Evolutionary conservation across 2,797 vertebrate species (phyloP).

Genomic region (Anableps anableps): DNA sequence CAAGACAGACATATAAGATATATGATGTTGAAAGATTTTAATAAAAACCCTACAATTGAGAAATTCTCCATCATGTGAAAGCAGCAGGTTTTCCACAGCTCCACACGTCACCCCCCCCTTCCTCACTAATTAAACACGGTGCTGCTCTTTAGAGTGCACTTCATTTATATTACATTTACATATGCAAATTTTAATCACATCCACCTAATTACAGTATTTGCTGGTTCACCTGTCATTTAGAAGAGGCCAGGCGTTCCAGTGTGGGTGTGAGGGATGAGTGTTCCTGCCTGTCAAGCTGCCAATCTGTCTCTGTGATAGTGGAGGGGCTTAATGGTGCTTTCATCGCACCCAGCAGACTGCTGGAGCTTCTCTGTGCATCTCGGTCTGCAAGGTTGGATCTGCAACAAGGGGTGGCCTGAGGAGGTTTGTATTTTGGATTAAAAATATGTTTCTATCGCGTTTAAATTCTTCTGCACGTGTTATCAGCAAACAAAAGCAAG

Average conservation of each 20-base stretch:
- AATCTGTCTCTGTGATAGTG: conserved; percentile 27
- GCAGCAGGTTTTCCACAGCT: conserved; percentile 25
- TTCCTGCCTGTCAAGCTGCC: conserved; percentile 44
- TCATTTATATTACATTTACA: conserved; percentile 72
- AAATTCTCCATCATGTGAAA: conserved; percentile 8
- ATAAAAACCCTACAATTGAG: neutral
- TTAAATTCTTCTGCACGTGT: neutral
- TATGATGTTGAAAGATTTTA: neutral
- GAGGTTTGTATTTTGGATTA: conserved; percentile 9
- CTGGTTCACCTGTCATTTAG: conserved; percentile 61
- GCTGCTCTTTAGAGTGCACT: conserved; percentile 58
- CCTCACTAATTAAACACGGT: conserved; percentile 56
- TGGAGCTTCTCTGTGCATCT: conserved; percentile 1
- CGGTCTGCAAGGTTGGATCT: conserved; percentile 20
- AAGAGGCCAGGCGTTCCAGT: conserved; percentile 27
- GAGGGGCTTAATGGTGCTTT: conserved; percentile 37
- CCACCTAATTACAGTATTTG: conserved; percentile 68
- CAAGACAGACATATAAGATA: neutral
- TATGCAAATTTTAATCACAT: conserved; percentile 67
- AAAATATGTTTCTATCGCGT: neutral
- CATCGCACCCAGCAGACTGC: neutral
- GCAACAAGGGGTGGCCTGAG: neutral
- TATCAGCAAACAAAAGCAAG: neutral
- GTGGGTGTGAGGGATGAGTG: conserved; percentile 28
- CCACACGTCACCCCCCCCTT: conserved; percentile 17